A percentile compares a stretch with the other conserved stretches of the same genome.
Conservation (phyloP, 92 coral and sea anemone species). For the Porites lobata region DNA sequence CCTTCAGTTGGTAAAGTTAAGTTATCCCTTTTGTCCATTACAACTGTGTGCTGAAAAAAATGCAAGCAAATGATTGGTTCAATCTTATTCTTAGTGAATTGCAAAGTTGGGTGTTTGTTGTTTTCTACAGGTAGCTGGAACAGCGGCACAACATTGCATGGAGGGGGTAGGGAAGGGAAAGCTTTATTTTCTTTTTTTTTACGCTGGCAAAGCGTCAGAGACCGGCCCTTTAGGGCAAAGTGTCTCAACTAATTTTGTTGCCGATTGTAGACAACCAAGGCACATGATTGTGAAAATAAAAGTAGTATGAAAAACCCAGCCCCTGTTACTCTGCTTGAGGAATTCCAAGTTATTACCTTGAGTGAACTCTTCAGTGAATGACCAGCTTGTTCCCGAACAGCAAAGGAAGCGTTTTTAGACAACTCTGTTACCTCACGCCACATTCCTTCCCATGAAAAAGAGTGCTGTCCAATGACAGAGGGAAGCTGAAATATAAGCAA, state of each 20-base stretch:
- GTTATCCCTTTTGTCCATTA: slow-evolving; percentile 81
- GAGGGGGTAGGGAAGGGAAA: no score
- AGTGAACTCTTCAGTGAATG: slow-evolving; percentile 92
- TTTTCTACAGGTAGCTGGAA: no score
- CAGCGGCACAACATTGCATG: no score
- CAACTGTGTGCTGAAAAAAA: slow-evolving; percentile 76
- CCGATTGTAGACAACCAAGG: no score
- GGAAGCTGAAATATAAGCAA: slow-evolving; percentile 77
- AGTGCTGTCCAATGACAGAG: slow-evolving; percentile 84
- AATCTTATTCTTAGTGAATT: not conserved
- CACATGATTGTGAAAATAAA: not conserved
- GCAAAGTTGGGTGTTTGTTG: no score
- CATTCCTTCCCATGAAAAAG: slow-evolving; percentile 91
- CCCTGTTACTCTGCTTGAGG: not conserved
- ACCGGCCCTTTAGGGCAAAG: no score
- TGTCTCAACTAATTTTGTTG: no score
- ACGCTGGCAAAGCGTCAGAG: no score
- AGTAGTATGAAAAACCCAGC: not conserved
- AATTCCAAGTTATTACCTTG: slow-evolving; percentile 40
- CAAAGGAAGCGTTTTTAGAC: slow-evolving; percentile 83
- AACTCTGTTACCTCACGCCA: slow-evolving; percentile 92
- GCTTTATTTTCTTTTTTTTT: no score
- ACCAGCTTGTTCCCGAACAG: slow-evolving; percentile 94
- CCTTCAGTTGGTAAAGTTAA: slow-evolving; percentile 86
- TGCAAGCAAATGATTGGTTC: no score